Percentiles rank a stretch among this genome's conserved stretches.
These are phyloP conservation scores for Cerastoderma edule DNA, from an alignment of 2,888 invertebrate species.

Conservation along the genomic window DNA sequence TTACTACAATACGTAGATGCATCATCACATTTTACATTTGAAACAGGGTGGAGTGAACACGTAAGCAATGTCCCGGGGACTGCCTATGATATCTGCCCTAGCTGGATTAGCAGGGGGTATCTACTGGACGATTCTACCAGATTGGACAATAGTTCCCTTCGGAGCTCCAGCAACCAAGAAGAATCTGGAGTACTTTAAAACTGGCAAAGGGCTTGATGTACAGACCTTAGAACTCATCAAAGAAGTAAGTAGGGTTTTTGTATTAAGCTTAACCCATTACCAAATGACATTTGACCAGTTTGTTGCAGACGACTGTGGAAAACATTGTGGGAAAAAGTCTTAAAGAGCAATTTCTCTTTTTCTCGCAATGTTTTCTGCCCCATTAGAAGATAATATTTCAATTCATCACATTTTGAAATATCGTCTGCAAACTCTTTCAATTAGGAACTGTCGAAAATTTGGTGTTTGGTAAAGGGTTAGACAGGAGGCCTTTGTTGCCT, in stretches of 20 bases:
- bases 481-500: too few relatives aligned
- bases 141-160: background rate
- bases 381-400: too few relatives aligned
- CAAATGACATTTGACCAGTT: background rate
- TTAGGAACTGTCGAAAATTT: too few relatives aligned
- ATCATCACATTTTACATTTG: background rate
- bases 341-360: too few relatives aligned
- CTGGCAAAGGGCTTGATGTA: background rate
- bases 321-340: background rate
- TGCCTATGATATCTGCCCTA: background rate
- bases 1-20: background rate
- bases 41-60: background rate
- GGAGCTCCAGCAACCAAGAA: slow-evolving; percentile 5
- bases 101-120: background rate
- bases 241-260: background rate
- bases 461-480: too few relatives aligned
- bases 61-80: background rate
- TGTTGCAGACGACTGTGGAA: background rate
- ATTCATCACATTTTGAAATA: too few relatives aligned
- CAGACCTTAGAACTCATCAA: background rate
- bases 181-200: background rate
- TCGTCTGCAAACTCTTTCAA: too few relatives aligned
- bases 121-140: slow-evolving; percentile 1
- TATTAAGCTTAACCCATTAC: background rate
- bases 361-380: too few relatives aligned